Evolutionary conservation across 2,888 invertebrate species (phyloP).

Genomic region (Gibbula magus): DNA sequence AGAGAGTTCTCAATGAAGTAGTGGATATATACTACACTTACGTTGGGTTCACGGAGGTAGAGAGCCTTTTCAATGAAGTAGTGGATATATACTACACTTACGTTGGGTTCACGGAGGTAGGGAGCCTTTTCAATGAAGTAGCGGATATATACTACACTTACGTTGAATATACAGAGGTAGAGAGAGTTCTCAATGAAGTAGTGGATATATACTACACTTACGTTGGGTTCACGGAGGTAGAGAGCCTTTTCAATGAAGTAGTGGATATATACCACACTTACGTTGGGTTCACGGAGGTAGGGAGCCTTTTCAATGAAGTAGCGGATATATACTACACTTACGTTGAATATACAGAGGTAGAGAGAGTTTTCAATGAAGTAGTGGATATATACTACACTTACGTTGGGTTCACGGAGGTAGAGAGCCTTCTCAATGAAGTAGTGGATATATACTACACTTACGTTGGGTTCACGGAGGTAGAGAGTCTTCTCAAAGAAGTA

Average conservation of each 20-base stretch:
- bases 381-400: constrained; percentile 79
- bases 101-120: constrained; percentile 76
- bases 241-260: constrained; percentile 81
- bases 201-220: constrained; percentile 79
- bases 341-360: constrained; percentile 76
- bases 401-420: constrained; percentile 76
- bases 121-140: constrained; percentile 81
- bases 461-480: constrained; percentile 76
- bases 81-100: constrained; percentile 79
- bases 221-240: constrained; percentile 76
- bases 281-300: constrained; percentile 76
- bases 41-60: constrained; percentile 76
- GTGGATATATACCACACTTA: constrained; percentile 79
- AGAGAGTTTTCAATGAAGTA: constrained; percentile 81
- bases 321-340: constrained; percentile 79
- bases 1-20: constrained; percentile 81
- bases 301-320: constrained; percentile 81
- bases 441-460: constrained; percentile 79
- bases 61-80: constrained; percentile 81
- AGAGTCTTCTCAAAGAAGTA: constrained; percentile 81
- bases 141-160: constrained; percentile 79
- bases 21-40: constrained; percentile 79
- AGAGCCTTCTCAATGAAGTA: constrained; percentile 81
- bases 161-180: constrained; percentile 76
- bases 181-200: constrained; percentile 81